Evolutionary conservation across 2,113 vertebrate genomes (phyloP), one percentile per base, ranked within the genome.

Genomic region (Hemibagrus wyckioides): DNA sequence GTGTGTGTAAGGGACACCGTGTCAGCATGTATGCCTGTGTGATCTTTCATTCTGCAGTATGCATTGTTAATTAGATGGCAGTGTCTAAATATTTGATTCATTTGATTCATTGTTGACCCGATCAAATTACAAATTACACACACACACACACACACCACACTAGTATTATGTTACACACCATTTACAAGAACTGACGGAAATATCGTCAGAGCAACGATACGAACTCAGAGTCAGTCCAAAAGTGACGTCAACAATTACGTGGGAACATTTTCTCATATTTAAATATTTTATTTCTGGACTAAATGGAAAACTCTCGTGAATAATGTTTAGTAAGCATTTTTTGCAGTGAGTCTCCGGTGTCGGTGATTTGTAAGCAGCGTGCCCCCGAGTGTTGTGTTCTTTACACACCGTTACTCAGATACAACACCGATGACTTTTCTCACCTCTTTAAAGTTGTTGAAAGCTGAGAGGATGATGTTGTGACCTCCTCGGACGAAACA

Each of bases 391-490:
- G 63, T 23, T 57, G 28, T 36, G 11, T 19, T 30, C 36, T 30
- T 33, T 5, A 23, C n/a, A 19, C 2, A 0, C 7, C 28, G 14
- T 30, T 3, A n/a, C 28, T 77, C 48, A 52, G 28, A 69, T 48
- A 44, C 23, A 52, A 50, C n/a, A 23, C 15, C 1, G 2, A 11
- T 23, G 11, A 86, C 17, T 6, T 28, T 8, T 84, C 91, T 89
- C 91, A 97, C 97, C 97, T 97, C 97, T 94, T 97, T 97, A 91
- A 99, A 98, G 94, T 97, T 94, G 95, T 96, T 95, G 0, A 98
- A 98, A 82, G 97, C 97, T 0, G 96, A 94, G 0, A 97, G 94
- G 92, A 98, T 98, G 93, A 98, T 98, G 92, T 97, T 95, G 0
- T 98, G 97, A 19, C 97, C 97, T 11, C 97, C 97, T 88, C 96